Percentiles rank a stretch among this genome's conserved stretches.
Conservation (phyloP, 2,888 invertebrate genomes). For the Anodontia alba region DNA sequence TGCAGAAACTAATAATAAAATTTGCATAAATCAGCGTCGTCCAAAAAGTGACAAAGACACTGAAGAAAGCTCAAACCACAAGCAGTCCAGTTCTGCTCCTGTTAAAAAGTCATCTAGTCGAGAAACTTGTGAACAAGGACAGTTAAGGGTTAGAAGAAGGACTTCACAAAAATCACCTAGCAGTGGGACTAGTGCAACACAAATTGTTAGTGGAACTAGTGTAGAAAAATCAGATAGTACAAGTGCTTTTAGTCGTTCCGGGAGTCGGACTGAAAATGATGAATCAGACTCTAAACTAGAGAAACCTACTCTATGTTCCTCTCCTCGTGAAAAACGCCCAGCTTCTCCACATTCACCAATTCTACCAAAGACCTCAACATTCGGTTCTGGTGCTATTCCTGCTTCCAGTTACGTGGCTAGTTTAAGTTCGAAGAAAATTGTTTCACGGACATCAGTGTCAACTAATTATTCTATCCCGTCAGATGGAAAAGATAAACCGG, state of each 20-base stretch:
- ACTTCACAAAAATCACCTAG: conserved; percentile 50
- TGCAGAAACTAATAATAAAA: conserved; percentile 29
- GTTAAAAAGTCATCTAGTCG: conserved; percentile 60
- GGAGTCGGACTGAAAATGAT: neutral
- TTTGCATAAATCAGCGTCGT: conserved; percentile 51
- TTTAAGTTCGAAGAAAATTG: conserved; percentile 62
- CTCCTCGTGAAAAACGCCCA: neutral
- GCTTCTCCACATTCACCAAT: conserved; percentile 42
- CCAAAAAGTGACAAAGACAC: conserved; percentile 64
- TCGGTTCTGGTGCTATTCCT: conserved; percentile 62
- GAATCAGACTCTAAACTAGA: neutral
- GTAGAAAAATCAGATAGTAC: conserved; percentile 47
- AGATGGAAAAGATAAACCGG: conserved; percentile 57
- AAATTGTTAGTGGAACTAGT: conserved; percentile 54
- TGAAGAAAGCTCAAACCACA: conserved; percentile 35
- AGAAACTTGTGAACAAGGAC: conserved; percentile 41
- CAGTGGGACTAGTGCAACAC: conserved; percentile 37
- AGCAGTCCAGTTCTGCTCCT: conserved; percentile 63
- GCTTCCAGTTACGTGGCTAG: conserved; percentile 56
- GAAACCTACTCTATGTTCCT: neutral
- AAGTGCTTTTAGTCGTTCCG: conserved; percentile 48
- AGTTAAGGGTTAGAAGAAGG: conserved; percentile 38
- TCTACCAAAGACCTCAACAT: conserved; percentile 63
- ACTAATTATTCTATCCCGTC: conserved; percentile 73
- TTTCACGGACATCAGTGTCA: conserved; percentile 78